Percentiles rank a stretch among this genome's conserved stretches.
Conservation (phyloP, 2,797 vertebrate genomes). For the Chaenodraco wilsoni region DNA sequence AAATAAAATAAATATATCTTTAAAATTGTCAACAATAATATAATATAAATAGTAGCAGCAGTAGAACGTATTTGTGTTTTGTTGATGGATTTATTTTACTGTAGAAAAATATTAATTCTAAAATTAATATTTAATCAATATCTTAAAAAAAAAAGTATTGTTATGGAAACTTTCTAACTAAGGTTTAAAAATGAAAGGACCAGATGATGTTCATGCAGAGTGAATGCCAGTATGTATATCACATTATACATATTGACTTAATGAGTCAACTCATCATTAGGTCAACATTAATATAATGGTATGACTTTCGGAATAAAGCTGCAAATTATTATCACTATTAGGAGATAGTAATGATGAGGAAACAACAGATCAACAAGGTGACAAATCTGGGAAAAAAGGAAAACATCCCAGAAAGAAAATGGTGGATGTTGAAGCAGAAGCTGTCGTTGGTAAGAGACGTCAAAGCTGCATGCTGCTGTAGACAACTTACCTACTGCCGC, state of each 20-base stretch:
- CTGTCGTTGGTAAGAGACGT: constrained; percentile 74
- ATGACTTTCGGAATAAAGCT: constrained; percentile 36
- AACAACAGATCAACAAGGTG: constrained; percentile 52
- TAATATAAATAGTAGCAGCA: background rate
- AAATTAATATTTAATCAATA: background rate
- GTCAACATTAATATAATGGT: background rate
- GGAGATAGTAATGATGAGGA: constrained; percentile 64
- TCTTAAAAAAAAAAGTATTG: background rate
- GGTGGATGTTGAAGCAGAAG: constrained; percentile 56
- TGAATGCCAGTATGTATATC: background rate
- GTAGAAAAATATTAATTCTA: background rate
- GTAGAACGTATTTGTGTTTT: background rate
- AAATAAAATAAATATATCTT: background rate
- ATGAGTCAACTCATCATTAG: background rate
- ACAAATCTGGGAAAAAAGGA: constrained; percentile 57
- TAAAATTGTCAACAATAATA: background rate
- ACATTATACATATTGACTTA: background rate
- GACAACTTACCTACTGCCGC: constrained; percentile 12
- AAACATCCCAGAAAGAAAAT: constrained; percentile 60
- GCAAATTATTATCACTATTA: constrained; percentile 64
- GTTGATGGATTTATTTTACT: background rate
- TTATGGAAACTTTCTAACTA: background rate
- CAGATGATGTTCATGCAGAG: background rate
- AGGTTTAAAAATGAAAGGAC: background rate
- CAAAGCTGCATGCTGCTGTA: constrained; percentile 53